These are phyloP conservation scores for Papilio helenus DNA, from an alignment of 1,140 invertebrate species.

Conservation along the genomic window DNA sequence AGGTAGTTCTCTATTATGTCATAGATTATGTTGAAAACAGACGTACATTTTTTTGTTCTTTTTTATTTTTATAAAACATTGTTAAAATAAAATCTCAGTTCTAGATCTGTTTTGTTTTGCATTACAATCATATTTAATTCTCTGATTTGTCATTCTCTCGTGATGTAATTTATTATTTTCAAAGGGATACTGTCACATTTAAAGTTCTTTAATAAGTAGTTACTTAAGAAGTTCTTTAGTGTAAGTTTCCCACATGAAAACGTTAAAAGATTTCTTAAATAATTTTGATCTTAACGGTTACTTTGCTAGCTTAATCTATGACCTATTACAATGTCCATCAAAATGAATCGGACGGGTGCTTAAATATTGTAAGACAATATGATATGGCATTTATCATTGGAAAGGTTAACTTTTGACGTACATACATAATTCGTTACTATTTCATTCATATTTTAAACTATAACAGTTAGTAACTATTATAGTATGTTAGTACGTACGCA, in stretches of 20 bases:
- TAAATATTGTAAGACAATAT: slow-evolving; percentile 14
- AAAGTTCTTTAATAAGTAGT: too few relatives aligned
- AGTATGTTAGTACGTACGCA: too few relatives aligned
- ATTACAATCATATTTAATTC: too few relatives aligned
- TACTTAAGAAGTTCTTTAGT: too few relatives aligned
- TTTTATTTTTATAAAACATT: not conserved
- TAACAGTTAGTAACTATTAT: too few relatives aligned
- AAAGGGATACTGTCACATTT: too few relatives aligned
- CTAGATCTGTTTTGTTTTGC: too few relatives aligned
- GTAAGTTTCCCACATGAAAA: too few relatives aligned
- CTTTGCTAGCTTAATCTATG: slow-evolving; percentile 15
- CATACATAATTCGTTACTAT: not conserved
- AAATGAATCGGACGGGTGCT: slow-evolving; percentile 17
- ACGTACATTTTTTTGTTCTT: not conserved
- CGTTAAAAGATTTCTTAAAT: too few relatives aligned
- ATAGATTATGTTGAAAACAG: not conserved
- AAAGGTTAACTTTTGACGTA: not conserved
- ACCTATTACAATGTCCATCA: slow-evolving; percentile 3
- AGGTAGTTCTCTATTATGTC: not conserved
- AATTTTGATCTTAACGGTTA: not conserved
- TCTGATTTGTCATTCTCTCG: too few relatives aligned
- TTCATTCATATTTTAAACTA: not conserved
- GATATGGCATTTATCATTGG: slow-evolving; percentile 27
- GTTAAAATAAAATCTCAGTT: too few relatives aligned
- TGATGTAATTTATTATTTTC: too few relatives aligned